Percentiles rank a stretch among this genome's conserved stretches.
Conservation (phyloP, 2,888 invertebrate genomes). For the Tortrix viridana region DNA sequence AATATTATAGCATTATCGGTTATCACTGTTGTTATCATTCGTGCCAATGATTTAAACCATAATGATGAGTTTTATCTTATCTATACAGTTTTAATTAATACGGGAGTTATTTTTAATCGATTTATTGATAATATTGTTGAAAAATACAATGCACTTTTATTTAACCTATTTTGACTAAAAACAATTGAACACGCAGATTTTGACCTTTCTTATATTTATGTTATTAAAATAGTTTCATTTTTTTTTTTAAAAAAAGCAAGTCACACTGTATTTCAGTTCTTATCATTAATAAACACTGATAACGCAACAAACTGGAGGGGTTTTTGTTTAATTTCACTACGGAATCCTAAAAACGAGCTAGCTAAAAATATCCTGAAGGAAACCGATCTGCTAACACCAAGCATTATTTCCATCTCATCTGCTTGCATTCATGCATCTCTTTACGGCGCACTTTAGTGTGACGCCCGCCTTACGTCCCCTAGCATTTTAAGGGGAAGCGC, state of each 20-base stretch:
- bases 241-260: too few relatives aligned
- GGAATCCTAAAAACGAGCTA: too few relatives aligned
- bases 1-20: not conserved
- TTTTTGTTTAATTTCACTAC: too few relatives aligned
- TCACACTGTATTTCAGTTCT: too few relatives aligned
- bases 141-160: not conserved
- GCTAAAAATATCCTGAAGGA: not conserved
- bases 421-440: conserved; percentile 34
- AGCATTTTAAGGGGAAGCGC: conserved; percentile 18
- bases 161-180: not conserved
- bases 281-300: too few relatives aligned
- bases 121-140: conserved; percentile 1
- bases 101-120: conserved; percentile 6
- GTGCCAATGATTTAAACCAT: conserved; percentile 14
- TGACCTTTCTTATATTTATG: too few relatives aligned
- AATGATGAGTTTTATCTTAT: conserved; percentile 22
- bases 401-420: conserved; percentile 33
- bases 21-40: conserved; percentile 27
- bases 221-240: too few relatives aligned
- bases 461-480: conserved; percentile 23
- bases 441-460: conserved; percentile 31
- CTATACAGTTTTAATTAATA: conserved; percentile 4
- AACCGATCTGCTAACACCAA: conserved; percentile 2
- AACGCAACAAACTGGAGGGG: too few relatives aligned
- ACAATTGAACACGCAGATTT: too few relatives aligned